Conservation (phyloP, 2,113 vertebrate genomes). For the Proteles cristata region DNA sequence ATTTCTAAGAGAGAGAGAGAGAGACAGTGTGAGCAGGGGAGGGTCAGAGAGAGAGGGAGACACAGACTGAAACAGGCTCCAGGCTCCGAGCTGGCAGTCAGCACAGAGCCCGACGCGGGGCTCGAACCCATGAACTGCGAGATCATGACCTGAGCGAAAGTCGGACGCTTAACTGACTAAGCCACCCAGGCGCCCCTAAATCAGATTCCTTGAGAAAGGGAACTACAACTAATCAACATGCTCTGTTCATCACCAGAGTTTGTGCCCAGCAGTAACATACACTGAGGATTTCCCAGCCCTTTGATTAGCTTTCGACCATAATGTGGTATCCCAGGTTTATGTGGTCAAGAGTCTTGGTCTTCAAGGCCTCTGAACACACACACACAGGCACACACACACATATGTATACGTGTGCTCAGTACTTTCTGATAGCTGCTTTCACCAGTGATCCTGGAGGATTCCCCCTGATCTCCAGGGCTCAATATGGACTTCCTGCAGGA, state of each 20-base stretch:
- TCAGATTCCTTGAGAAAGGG: background rate
- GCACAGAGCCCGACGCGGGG: no score
- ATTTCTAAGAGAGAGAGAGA: no score
- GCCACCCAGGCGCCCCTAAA: no score
- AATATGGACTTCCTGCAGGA: rapidly evolving
- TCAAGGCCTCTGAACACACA: background rate
- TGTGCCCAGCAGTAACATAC: rapidly evolving
- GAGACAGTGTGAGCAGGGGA: no score
- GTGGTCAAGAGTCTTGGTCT: background rate
- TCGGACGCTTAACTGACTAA: no score
- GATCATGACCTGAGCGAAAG: no score
- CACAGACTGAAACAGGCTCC: no score
- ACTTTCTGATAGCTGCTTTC: background rate
- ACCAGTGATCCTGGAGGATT: background rate
- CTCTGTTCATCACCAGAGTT: background rate
- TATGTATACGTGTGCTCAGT: rapidly evolving
- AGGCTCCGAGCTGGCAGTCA: no score
- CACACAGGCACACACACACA: background rate
- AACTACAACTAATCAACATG: background rate
- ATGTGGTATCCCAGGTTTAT: rapidly evolving
- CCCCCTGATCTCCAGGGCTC: background rate
- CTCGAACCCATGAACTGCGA: no score
- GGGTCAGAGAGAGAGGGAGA: no score
- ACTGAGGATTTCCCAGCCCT: background rate
- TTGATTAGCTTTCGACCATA: background rate